Percentiles rank a stretch among this genome's conserved stretches.
Conservation (phyloP, 2,113 vertebrate species). For the Triplophysa dalaica region DNA sequence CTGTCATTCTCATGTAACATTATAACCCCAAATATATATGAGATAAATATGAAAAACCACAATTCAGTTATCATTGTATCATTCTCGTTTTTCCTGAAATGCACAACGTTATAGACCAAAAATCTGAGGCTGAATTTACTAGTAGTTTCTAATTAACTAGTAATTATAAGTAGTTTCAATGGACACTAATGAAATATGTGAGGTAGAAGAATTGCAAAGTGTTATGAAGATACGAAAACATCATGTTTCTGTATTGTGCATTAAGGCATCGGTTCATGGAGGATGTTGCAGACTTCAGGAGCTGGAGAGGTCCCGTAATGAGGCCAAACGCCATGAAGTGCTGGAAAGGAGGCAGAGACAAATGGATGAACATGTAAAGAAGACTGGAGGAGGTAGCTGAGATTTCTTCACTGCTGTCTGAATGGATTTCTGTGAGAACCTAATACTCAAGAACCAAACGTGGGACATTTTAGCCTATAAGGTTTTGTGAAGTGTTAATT, state of each 20-base stretch:
- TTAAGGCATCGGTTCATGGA: conserved; percentile 69
- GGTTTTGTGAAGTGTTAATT: background rate
- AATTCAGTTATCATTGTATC: no score
- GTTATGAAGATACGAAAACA: background rate
- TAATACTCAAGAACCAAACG: background rate
- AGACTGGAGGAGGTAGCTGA: conserved; percentile 38
- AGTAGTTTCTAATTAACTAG: no score
- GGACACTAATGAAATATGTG: no score
- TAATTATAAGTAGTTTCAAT: no score
- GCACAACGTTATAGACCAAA: no score
- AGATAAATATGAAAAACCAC: no score
- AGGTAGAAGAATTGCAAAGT: no score
- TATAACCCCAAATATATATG: background rate
- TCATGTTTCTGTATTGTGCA: background rate
- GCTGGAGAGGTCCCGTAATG: conserved; percentile 62
- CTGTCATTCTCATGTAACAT: no score
- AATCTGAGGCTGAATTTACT: no score
- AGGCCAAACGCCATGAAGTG: conserved; percentile 63
- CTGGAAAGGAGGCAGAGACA: conserved; percentile 70
- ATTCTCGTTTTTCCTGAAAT: no score
- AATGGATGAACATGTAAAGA: conserved; percentile 65
- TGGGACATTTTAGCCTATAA: conserved; percentile 10
- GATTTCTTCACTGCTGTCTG: background rate
- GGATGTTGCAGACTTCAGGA: conserved; percentile 69
- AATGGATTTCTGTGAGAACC: background rate